phyloP scores from a whole-genome alignment of 2,113 vertebrate species.

The Solenodon paradoxus region DNA sequence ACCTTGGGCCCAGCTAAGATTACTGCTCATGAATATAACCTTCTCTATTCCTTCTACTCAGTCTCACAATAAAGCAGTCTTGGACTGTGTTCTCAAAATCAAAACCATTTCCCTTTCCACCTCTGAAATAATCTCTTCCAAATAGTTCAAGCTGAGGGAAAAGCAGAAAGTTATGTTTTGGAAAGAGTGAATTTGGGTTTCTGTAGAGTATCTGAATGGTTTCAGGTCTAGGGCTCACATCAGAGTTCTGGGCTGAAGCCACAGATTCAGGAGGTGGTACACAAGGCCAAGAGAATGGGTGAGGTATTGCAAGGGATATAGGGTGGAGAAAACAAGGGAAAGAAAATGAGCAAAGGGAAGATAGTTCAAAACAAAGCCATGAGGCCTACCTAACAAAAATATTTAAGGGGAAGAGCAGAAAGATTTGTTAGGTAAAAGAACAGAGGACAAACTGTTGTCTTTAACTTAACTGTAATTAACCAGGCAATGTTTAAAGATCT shows the following conservation, averaged over 20 bases:
- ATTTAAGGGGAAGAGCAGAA: not conserved
- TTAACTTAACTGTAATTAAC: not conserved
- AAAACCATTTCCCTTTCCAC: not conserved
- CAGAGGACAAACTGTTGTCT: not conserved
- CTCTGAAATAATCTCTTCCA: not conserved
- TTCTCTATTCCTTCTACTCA: not conserved
- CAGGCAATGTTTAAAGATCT: not conserved
- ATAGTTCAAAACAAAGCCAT: not conserved
- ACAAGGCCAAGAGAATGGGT: not conserved
- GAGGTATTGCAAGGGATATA: not conserved
- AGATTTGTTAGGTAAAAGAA: not conserved
- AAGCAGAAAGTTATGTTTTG: not conserved
- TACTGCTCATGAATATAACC: not conserved
- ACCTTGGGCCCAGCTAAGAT: not conserved
- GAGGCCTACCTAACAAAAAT: not conserved
- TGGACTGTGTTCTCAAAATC: not conserved
- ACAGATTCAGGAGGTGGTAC: not conserved
- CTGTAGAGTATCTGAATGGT: not conserved
- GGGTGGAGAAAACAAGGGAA: not conserved
- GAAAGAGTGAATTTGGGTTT: not conserved
- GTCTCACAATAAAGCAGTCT: not conserved
- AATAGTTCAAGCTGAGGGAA: not conserved
- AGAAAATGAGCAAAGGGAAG: not conserved
- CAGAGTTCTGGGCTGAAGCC: not conserved
- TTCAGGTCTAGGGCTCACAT: not conserved